Conservation (phyloP, 92 coral and sea anemone genomes). For the Pocillopora meandrina region DNA sequence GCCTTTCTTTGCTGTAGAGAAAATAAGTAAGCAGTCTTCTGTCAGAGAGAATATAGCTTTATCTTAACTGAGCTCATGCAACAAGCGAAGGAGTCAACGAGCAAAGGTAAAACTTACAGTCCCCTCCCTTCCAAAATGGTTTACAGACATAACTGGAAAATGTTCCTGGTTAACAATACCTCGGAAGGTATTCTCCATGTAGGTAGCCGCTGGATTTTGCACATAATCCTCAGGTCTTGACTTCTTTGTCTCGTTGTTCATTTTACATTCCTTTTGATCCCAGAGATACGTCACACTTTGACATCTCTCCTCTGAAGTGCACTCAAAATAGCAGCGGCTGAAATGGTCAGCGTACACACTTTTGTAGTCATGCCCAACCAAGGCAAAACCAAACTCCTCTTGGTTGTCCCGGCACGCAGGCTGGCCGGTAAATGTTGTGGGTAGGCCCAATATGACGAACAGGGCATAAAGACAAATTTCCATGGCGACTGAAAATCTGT, state of each 20-base stretch:
- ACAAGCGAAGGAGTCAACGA: no score
- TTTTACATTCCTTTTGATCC: constrained; percentile 5
- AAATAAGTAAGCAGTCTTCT: not conserved
- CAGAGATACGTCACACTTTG: constrained; percentile 39
- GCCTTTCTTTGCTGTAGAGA: constrained; percentile 9
- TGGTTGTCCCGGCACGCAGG: constrained; percentile 12
- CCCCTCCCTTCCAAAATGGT: no score
- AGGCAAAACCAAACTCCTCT: constrained; percentile 25
- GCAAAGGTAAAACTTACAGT: no score
- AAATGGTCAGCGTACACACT: constrained; percentile 13
- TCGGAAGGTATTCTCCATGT: constrained; percentile 34
- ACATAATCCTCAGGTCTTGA: constrained; percentile 28
- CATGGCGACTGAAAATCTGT: no score
- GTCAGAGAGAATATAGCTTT: no score
- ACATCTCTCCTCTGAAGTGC: constrained; percentile 28
- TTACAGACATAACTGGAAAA: no score
- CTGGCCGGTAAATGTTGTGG: not conserved
- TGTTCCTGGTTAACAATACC: not conserved
- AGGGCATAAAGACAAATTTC: not conserved
- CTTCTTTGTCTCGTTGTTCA: constrained; percentile 21
- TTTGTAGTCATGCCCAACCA: constrained; percentile 30
- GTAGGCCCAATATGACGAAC: not conserved
- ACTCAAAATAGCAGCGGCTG: constrained; percentile 20
- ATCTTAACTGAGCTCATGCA: no score
- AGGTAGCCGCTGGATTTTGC: constrained; percentile 23